Percentiles rank a stretch among this genome's conserved stretches.
Conservation (phyloP, 2,113 vertebrate species). For the Bufo gargarizans region DNA sequence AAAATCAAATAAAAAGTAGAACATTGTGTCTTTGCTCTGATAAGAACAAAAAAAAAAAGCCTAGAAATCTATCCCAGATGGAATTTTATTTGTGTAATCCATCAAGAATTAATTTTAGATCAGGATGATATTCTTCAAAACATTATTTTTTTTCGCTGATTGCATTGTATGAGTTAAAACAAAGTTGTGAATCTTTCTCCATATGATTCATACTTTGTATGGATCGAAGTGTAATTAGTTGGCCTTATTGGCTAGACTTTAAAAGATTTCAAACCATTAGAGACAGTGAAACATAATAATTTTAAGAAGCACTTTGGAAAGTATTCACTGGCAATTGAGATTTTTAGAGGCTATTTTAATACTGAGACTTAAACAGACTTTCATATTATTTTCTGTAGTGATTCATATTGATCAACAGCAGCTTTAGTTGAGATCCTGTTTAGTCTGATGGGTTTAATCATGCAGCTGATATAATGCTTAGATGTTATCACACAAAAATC, state of each 20-base stretch:
- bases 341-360: not conserved
- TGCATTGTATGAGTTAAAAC: conserved; percentile 12
- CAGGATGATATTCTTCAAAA: conserved; percentile 28
- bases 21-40: conserved; percentile 53
- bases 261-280: conserved; percentile 8
- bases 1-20: conserved; percentile 48
- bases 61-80: conserved; percentile 53
- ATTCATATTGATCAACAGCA: not conserved
- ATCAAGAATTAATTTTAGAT: conserved; percentile 56
- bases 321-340: not conserved
- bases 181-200: conserved; percentile 10
- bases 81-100: conserved; percentile 54
- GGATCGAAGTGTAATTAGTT: not conserved
- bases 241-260: not conserved
- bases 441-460: not conserved
- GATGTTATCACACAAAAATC: not conserved
- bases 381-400: not conserved
- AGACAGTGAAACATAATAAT: not conserved
- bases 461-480: not conserved
- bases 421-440: not conserved
- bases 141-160: conserved; percentile 18
- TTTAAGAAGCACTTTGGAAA: not conserved
- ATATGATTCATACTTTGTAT: conserved; percentile 16
- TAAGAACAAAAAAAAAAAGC: conserved; percentile 45
- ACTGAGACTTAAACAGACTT: not conserved